Conservation (phyloP, 2,797 vertebrate species). For the Helostoma temminkii region DNA sequence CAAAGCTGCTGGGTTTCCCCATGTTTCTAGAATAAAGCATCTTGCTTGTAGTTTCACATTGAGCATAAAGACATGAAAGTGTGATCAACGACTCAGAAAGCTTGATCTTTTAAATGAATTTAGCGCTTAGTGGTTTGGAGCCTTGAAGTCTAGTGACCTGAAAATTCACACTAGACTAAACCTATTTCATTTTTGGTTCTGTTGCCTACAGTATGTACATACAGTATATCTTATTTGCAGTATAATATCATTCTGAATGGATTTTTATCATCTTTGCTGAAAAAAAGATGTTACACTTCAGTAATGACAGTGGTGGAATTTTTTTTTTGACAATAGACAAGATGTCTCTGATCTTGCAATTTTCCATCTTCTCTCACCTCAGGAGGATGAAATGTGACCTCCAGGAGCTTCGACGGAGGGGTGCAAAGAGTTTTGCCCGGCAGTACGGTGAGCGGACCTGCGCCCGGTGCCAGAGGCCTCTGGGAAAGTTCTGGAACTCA, state of each 20-base stretch:
- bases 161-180: neutral
- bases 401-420: slow-evolving; percentile 87
- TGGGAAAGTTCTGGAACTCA: slow-evolving; percentile 88
- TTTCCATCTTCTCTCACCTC: neutral
- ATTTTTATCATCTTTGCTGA: neutral
- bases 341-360: neutral
- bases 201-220: neutral
- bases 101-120: too few relatives aligned
- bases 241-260: too few relatives aligned
- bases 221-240: too few relatives aligned
- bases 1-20: too few relatives aligned
- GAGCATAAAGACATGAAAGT: too few relatives aligned
- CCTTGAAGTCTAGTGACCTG: neutral
- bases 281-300: neutral
- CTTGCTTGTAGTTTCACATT: too few relatives aligned
- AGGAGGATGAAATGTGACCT: slow-evolving; percentile 90
- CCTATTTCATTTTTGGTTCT: neutral
- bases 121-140: too few relatives aligned
- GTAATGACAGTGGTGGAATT: neutral
- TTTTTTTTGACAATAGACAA: neutral
- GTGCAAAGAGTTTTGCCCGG: slow-evolving; percentile 69
- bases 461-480: slow-evolving; percentile 87
- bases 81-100: too few relatives aligned
- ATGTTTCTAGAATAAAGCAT: too few relatives aligned
- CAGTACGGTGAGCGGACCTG: slow-evolving; percentile 85